Evolutionary conservation across 2,797 vertebrate genomes (phyloP), one percentile per base, ranked within the genome.

Genomic region (Valencia hispanica): DNA sequence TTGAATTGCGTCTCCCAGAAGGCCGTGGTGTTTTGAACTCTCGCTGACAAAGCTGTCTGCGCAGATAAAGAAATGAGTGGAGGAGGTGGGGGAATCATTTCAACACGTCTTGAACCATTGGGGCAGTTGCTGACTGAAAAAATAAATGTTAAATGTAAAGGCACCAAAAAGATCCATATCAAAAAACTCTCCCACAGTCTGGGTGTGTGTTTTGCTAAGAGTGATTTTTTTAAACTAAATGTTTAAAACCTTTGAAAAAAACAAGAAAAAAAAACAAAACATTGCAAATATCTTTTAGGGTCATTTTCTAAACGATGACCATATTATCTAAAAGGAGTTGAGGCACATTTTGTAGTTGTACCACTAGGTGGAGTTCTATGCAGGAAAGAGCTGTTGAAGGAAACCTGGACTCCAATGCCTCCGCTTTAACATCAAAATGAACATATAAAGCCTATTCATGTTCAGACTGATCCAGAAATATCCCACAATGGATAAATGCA

Each of bases 171-270:
- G 94, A 96, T 96, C 82, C 2, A 22, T 94, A 95, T 95, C 94
- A 80, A 59, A 51, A 70, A 94, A 95, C 86, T 95, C 93, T 95
- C 94, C 93, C 94, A 96, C 94, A 95, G 89, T 90, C 75, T 72
- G 65, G 25, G 39, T 71, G 53, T 39, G 51, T 50, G 72, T 68
- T 70, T 65, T 74, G 82, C 81, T 81, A 85, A 82, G 72, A 79
- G 73, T 72, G 18, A 71, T 72, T 75, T 75, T 77, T 84, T 78
- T 75, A 74, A 88, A 25, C 82, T 82, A 34, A 68, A 88, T 66
- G 63, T 77, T 36, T 74, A 17, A 73, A 77, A 68, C 83, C 68
- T 51, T 50, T 73, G 30, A 53, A 45, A n/a, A 53, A 45, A n/a
- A 76, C 57, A 59, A n/a, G 36, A 32, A 25, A 11, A 32, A 7